Percentiles rank a stretch among this genome's conserved stretches.
Evolutionary conservation across 2,888 invertebrate genomes (phyloP).

Genomic region (Halictus quadricinctus): DNA sequence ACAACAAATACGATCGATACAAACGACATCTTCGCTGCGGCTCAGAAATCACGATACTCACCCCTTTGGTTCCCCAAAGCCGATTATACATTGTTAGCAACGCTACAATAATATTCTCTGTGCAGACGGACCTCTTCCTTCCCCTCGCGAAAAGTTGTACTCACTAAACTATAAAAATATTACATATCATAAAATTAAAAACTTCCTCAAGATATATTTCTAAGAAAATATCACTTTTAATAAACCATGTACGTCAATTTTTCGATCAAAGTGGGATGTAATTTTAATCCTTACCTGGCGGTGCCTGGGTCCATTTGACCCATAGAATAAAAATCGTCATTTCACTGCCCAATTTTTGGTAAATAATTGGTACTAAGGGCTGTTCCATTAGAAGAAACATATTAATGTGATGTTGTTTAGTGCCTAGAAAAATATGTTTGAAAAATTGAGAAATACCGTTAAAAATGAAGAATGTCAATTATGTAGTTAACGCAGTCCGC

Average conservation of each 20-base stretch:
- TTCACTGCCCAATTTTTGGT: neutral
- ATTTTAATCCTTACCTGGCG: neutral
- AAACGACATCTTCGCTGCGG: neutral
- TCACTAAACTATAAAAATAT: too few species aligned
- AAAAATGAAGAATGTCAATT: too few species aligned
- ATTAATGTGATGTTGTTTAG: neutral
- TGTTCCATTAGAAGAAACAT: too few species aligned
- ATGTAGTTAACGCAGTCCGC: too few species aligned
- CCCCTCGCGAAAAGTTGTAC: neutral
- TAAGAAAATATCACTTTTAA: neutral
- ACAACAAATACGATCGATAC: neutral
- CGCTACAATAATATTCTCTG: neutral
- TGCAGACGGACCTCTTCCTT: neutral
- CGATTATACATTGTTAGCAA: neutral
- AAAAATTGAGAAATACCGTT: neutral
- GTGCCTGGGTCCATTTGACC: too few species aligned
- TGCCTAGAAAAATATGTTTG: neutral
- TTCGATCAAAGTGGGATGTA: neutral
- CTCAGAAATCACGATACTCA: neutral
- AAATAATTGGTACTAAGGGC: too few species aligned
- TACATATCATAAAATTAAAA: too few species aligned
- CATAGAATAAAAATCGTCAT: neutral
- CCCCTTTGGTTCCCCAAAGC: neutral
- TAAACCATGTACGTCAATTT: neutral
- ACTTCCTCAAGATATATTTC: too few species aligned